These are phyloP conservation scores for Germaria angustata DNA, from an alignment of 2,888 invertebrate genomes.

Conservation along the genomic window DNA sequence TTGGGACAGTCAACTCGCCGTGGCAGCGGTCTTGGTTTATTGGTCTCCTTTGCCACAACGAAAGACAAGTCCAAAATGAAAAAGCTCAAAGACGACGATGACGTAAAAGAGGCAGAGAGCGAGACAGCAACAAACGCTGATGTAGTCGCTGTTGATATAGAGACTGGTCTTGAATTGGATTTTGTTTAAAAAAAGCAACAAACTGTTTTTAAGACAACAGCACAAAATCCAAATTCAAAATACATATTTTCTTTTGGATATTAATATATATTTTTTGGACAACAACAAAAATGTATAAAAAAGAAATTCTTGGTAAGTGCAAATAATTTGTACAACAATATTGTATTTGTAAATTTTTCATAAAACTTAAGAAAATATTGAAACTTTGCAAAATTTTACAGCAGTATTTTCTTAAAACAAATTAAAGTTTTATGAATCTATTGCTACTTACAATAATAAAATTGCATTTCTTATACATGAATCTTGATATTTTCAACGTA, in stretches of 20 bases:
- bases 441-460: background rate
- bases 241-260: background rate
- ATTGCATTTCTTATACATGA: background rate
- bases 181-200: constrained; percentile 73
- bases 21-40: constrained; percentile 74
- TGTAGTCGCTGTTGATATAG: constrained; percentile 78
- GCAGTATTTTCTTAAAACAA: background rate
- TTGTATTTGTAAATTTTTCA: constrained; percentile 50
- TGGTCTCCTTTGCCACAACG: constrained; percentile 75
- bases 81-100: constrained; percentile 71
- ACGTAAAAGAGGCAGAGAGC: constrained; percentile 35
- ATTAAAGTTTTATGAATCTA: background rate
- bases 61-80: constrained; percentile 78
- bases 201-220: background rate
- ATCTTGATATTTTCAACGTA: background rate
- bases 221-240: constrained; percentile 39
- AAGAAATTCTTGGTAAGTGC: constrained; percentile 58
- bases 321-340: constrained; percentile 54
- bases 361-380: constrained; percentile 15
- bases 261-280: constrained; percentile 22
- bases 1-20: constrained; percentile 79
- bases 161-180: constrained; percentile 78
- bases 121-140: constrained; percentile 69
- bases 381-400: constrained; percentile 9
- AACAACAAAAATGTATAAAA: constrained; percentile 28